Base-by-base conservation (phyloP, 1,140 invertebrate genomes). In the Ceratina japonica region DNA sequence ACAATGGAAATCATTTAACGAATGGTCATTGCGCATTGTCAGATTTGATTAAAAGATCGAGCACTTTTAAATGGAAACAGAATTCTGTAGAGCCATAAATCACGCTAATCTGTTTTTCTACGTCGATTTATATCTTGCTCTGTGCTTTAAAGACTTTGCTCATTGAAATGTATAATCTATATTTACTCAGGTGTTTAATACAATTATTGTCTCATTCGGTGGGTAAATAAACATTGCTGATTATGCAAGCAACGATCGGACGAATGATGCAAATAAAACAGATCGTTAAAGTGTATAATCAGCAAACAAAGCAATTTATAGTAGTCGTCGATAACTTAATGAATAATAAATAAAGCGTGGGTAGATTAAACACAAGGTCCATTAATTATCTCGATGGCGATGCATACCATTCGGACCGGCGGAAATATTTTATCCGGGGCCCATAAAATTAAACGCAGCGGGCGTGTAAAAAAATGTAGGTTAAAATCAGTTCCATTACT, bases 401-500 rank as follows among this genome's bases (percentile, higher is more conserved):
- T n/a, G 5, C 56, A 10, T 58, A 20, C 56, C 0, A 20, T 44
- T 20, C 16, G 56, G 22, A 58, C 7, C 18, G 18, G 0, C 56
- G 7, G 18, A 58, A 20, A 20, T 58, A 58, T 58, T 20, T 58
- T n/a, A n/a, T 20, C 18, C 2, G 5, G 37, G 37, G n/a, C n/a
- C 37, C 5, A 44, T 44, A 24, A 24, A 59, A 18, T 24, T 10
- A n/a, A 24, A 59, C 8, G 8, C 24, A 59, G 20, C 1, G 3
- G 20, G 15, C n/a, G 24, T 71, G 15, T 10, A 22, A 49, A 71
- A 56, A 56, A 56, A 56, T 44, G 16, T 49, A 61, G n/a, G 44
- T 31, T 63, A 56, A 52, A 27, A 54, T 73, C 18, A 3, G 24
- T 58, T 65, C 27, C 59, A 58, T 75, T 75, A 44, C 49, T 24